A percentile compares a stretch with the other conserved stretches of the same genome.
Evolutionary conservation across 2,888 invertebrate genomes (phyloP).

Genomic region (Xestoiulus laeticollis): DNA sequence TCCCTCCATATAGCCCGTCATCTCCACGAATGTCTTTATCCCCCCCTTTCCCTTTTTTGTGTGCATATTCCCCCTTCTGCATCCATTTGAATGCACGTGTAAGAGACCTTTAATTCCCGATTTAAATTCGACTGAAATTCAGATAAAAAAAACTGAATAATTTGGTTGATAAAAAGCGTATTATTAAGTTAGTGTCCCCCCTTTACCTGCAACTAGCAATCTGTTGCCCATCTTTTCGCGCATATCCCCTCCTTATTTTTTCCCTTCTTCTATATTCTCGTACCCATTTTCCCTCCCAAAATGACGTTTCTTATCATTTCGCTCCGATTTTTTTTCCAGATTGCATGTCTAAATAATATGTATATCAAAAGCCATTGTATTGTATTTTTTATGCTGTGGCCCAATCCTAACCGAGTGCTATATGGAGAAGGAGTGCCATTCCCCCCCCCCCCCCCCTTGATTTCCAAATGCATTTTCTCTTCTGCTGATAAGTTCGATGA

Average conservation of each 20-base stretch:
- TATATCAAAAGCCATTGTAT: background rate
- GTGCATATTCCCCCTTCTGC: background rate
- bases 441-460: background rate
- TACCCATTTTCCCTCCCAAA: background rate
- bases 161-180: background rate
- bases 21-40: no score
- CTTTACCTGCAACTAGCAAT: background rate
- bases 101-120: background rate
- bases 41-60: no score
- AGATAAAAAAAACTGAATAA: background rate
- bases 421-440: no score
- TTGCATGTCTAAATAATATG: constrained; percentile 20
- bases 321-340: background rate
- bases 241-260: background rate
- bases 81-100: background rate
- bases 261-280: background rate
- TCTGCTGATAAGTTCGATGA: background rate
- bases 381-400: background rate
- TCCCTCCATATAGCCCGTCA: no score
- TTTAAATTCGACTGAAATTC: background rate
- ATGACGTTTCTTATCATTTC: background rate
- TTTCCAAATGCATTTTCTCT: background rate
- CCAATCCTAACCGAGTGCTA: no score
- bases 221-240: background rate
- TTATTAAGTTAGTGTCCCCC: background rate